These are phyloP conservation scores for Motacilla tschutschensis DNA, from an alignment of 2,113 vertebrate genomes.

Conservation along the genomic window DNA sequence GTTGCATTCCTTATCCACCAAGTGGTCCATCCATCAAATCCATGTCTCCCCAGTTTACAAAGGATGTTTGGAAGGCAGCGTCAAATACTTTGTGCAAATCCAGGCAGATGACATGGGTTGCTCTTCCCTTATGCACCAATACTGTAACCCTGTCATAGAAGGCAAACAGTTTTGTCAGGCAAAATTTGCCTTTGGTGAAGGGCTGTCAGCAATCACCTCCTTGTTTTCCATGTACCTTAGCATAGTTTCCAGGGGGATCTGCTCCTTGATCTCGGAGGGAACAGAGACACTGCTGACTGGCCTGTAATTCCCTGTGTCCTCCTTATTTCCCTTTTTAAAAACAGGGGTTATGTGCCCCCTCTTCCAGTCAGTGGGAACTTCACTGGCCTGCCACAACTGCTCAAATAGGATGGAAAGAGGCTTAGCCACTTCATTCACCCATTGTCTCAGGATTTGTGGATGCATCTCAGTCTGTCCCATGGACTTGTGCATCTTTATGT, in stretches of 20 bases:
- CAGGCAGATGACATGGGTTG: neutral
- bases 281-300: neutral
- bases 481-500: neutral
- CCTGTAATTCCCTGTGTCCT: neutral
- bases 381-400: neutral
- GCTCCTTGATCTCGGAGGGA: neutral
- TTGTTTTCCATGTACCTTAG: neutral
- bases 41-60: neutral
- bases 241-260: neutral
- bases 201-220: neutral
- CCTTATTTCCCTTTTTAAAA: neutral
- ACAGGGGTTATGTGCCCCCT: neutral
- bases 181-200: neutral
- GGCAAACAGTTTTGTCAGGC: neutral
- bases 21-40: neutral
- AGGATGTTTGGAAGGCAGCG: neutral
- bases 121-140: neutral
- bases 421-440: neutral
- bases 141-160: neutral
- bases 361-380: neutral
- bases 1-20: neutral
- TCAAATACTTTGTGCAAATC: neutral
- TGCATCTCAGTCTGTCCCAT: neutral
- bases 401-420: neutral
- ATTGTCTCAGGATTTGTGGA: neutral